Evolutionary conservation across 2,113 vertebrate genomes (phyloP).

Genomic region (Butorides virescens): DNA sequence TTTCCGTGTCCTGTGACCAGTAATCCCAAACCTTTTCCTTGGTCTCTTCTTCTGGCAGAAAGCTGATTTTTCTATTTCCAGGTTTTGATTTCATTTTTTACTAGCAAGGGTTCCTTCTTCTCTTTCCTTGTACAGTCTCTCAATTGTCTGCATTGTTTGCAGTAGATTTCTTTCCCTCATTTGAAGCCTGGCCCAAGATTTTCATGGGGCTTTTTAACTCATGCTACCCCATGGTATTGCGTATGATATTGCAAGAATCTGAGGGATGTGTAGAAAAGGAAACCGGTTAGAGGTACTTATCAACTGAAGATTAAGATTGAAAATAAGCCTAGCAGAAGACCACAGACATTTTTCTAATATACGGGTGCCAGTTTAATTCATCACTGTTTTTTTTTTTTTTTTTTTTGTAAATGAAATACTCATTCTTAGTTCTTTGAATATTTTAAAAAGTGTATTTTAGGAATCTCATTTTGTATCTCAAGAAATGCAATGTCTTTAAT

Average conservation of each 20-base stretch:
- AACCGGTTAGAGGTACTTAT: background rate
- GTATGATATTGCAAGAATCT: background rate
- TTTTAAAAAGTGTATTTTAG: background rate
- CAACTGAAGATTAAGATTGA: background rate
- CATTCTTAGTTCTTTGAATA: background rate
- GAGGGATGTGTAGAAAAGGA: background rate
- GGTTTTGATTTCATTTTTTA: background rate
- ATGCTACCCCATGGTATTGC: background rate
- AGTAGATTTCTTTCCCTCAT: background rate
- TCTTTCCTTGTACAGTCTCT: background rate
- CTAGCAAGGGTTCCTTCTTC: background rate
- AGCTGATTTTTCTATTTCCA: background rate
- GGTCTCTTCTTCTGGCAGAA: background rate
- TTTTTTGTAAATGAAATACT: background rate
- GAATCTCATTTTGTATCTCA: background rate
- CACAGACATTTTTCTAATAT: background rate
- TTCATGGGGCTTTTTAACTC: background rate
- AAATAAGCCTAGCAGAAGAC: background rate
- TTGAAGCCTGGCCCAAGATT: background rate
- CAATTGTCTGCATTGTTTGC: background rate
- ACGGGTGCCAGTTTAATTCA: background rate
- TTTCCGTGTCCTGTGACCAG: background rate
- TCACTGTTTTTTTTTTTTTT: background rate
- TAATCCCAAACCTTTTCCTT: background rate
- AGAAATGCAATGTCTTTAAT: background rate